Evolutionary conservation across 1,140 invertebrate genomes (phyloP).

Genomic region (Hypothenemus hampei): DNA sequence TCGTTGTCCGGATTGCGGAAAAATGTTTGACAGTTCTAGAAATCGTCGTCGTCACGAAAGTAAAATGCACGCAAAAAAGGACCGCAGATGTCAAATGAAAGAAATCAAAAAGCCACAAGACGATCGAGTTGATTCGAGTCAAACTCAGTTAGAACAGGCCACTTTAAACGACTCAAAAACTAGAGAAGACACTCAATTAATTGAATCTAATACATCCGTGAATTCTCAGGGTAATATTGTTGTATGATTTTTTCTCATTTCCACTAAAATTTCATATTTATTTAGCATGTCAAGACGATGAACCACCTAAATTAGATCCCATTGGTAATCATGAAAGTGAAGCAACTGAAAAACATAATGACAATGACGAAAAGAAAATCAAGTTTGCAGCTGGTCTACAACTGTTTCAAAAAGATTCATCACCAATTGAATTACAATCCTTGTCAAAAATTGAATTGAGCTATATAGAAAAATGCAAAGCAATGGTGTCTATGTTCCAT

Average conservation of each 20-base stretch:
- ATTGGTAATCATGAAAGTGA: not conserved
- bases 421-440: conserved; percentile 24
- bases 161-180: too few relatives aligned
- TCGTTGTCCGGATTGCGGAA: conserved; percentile 26
- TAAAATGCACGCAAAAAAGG: conserved; percentile 14
- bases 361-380: conserved; percentile 36
- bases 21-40: conserved; percentile 30
- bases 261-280: too few relatives aligned
- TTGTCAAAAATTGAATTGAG: conserved; percentile 39
- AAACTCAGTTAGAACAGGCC: too few relatives aligned
- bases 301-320: not conserved
- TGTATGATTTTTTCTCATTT: too few relatives aligned
- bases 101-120: too few relatives aligned
- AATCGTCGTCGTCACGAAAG: conserved; percentile 30
- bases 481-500: conserved; percentile 39
- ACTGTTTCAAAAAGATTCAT: conserved; percentile 31
- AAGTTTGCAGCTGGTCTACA: conserved; percentile 39
- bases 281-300: too few relatives aligned
- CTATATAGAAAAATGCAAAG: conserved; percentile 41
- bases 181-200: too few relatives aligned
- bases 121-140: too few relatives aligned
- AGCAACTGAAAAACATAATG: not conserved
- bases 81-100: conserved; percentile 17
- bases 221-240: too few relatives aligned
- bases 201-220: too few relatives aligned